Percentiles rank a stretch among this genome's conserved stretches.
Evolutionary conservation across 2,113 vertebrate genomes (phyloP).

Genomic region (Toxotes chatareus): DNA sequence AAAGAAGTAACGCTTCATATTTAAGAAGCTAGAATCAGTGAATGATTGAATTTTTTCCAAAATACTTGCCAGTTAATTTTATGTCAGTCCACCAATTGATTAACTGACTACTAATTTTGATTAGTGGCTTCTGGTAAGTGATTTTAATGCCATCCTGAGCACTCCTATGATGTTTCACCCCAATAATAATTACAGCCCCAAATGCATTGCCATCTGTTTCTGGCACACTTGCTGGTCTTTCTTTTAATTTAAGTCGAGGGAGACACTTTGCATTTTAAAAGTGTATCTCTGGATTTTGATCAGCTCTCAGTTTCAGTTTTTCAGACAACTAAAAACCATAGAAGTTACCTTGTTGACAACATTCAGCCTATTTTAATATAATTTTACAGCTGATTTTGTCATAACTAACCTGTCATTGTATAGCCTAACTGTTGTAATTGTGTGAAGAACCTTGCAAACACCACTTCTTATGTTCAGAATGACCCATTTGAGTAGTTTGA

Average conservation of each 20-base stretch:
- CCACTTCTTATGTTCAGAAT: background rate
- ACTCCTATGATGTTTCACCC: background rate
- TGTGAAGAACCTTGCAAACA: background rate
- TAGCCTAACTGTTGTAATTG: background rate
- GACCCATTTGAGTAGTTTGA: background rate
- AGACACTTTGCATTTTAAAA: slow-evolving; percentile 1
- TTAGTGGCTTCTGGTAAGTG: background rate
- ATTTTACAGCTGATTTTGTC: background rate
- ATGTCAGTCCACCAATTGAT: background rate
- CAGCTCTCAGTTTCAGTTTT: background rate
- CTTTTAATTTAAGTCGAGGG: background rate
- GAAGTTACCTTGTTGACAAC: background rate
- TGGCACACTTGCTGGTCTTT: background rate
- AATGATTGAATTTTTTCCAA: background rate
- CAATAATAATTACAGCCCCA: background rate
- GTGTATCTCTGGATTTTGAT: background rate
- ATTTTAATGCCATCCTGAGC: background rate
- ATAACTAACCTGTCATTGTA: background rate
- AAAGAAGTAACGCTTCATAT: too few relatives aligned
- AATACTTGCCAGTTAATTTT: background rate
- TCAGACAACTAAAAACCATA: background rate
- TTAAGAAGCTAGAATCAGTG: background rate
- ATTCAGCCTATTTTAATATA: background rate
- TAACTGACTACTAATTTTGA: background rate
- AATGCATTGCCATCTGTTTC: background rate